Conservation (phyloP, 2,888 invertebrate species). For the Phragmatobia fuliginosa region DNA sequence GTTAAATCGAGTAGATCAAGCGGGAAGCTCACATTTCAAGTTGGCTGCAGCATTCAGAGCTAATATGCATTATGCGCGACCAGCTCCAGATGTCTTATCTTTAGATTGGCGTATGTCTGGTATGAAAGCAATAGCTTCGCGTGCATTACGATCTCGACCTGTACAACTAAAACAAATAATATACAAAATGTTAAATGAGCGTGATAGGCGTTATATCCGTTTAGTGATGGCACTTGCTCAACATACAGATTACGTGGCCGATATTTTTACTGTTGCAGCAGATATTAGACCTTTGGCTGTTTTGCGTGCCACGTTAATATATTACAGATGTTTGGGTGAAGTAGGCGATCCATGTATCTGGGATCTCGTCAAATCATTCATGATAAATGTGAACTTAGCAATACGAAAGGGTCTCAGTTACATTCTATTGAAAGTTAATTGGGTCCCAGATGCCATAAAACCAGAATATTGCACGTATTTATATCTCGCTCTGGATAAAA, state of each 20-base stretch:
- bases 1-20: slow-evolving; percentile 36
- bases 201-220: slow-evolving; percentile 47
- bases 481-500: slow-evolving; percentile 48
- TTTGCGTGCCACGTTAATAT: slow-evolving; percentile 47
- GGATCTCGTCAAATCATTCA: slow-evolving; percentile 56
- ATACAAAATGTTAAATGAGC: slow-evolving; percentile 51
- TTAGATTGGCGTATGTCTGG: slow-evolving; percentile 61
- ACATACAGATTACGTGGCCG: slow-evolving; percentile 44
- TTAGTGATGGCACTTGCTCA: slow-evolving; percentile 59
- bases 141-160: slow-evolving; percentile 51
- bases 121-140: slow-evolving; percentile 64
- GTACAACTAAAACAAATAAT: slow-evolving; percentile 47
- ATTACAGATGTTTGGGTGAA: not conserved
- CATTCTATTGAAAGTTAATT: not conserved
- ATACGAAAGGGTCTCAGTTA: not conserved
- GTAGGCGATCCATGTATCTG: slow-evolving; percentile 54
- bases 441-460: not conserved
- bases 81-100: slow-evolving; percentile 52
- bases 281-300: slow-evolving; percentile 54
- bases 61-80: slow-evolving; percentile 60
- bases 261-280: slow-evolving; percentile 49
- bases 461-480: slow-evolving; percentile 1
- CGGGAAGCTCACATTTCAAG: slow-evolving; percentile 24
- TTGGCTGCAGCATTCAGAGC: slow-evolving; percentile 57
- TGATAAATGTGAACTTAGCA: slow-evolving; percentile 40